These are phyloP conservation scores for Agelaius phoeniceus DNA, from an alignment of 2,113 vertebrate species.

Conservation along the genomic window DNA sequence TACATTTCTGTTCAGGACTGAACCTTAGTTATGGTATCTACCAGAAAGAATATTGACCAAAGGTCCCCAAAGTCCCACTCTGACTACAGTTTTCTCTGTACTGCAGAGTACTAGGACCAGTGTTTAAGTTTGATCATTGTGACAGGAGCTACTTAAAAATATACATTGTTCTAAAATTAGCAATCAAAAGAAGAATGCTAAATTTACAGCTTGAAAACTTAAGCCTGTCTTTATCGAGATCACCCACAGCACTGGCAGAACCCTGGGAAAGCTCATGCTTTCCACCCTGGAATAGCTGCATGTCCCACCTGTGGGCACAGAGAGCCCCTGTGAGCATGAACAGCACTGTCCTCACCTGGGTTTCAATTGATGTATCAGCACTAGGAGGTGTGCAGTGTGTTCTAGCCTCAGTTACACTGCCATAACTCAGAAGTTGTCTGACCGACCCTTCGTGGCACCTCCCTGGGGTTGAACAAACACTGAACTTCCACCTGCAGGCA, in stretches of 20 bases:
- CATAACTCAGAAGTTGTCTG: neutral
- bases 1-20: neutral
- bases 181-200: neutral
- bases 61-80: neutral
- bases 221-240: neutral
- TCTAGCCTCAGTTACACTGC: neutral
- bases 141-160: neutral
- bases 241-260: neutral
- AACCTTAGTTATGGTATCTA: neutral
- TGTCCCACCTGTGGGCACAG: neutral
- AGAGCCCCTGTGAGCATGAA: neutral
- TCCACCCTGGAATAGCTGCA: neutral
- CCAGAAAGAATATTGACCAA: neutral
- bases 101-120: neutral
- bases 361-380: neutral
- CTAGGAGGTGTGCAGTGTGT: too few species aligned
- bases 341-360: accelerated
- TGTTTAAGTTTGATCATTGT: neutral
- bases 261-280: neutral
- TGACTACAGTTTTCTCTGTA: neutral
- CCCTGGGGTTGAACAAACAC: accelerated
- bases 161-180: neutral
- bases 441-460: neutral
- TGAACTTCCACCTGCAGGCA: neutral
- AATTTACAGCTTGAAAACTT: neutral